phyloP scores from a whole-genome alignment of 92 coral and sea anemone species.

The Metridium senile region DNA sequence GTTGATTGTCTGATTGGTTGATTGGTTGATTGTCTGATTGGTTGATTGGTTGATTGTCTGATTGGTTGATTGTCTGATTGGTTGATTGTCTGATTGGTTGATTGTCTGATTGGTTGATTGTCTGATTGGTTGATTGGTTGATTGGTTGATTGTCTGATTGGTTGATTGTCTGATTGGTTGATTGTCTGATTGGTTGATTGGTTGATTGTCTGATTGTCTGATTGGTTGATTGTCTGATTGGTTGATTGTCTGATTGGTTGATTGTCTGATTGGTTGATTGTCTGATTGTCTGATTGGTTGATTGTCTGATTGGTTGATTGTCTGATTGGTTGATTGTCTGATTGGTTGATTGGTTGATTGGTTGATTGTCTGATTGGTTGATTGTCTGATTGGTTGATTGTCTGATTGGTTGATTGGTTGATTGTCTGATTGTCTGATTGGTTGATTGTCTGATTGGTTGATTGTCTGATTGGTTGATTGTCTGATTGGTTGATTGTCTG shows the following conservation, averaged over 20 bases:
- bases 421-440: neutral
- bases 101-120: neutral
- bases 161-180: neutral
- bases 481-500: neutral
- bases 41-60: neutral
- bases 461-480: neutral
- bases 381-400: neutral
- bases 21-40: neutral
- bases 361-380: neutral
- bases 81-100: neutral
- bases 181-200: neutral
- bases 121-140: neutral
- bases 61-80: neutral
- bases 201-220: neutral
- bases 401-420: neutral
- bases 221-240: neutral
- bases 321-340: neutral
- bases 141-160: neutral
- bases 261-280: neutral
- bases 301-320: neutral
- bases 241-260: neutral
- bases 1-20: neutral
- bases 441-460: neutral
- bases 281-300: neutral
- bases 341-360: neutral